Evolutionary conservation across 2,113 vertebrate genomes (phyloP).

Genomic region (Aviceda subcristata): DNA sequence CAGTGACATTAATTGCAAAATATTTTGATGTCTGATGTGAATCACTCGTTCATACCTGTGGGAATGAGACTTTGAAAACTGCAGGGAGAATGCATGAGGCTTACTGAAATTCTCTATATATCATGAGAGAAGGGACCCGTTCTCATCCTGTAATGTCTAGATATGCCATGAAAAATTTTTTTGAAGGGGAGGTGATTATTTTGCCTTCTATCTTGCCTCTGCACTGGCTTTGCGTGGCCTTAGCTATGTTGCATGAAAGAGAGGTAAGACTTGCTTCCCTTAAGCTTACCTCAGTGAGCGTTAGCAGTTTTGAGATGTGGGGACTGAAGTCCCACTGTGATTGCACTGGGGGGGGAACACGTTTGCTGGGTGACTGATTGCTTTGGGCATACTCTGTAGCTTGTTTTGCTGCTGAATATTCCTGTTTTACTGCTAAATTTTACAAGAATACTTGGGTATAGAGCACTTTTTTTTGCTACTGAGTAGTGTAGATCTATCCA

Average conservation of each 20-base stretch:
- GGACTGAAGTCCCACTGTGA: neutral
- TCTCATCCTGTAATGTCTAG: neutral
- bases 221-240: neutral
- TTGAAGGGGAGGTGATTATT: neutral
- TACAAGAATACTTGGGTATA: neutral
- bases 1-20: neutral
- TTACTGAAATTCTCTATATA: neutral
- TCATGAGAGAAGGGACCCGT: accelerated
- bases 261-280: neutral
- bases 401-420: neutral
- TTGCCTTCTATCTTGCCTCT: neutral
- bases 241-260: neutral
- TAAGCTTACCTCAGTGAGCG: neutral
- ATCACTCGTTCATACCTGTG: neutral
- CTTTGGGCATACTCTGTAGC: neutral
- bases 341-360: neutral
- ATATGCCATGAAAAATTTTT: neutral
- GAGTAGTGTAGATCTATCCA: neutral
- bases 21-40: neutral
- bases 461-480: neutral
- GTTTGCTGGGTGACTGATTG: neutral
- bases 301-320: neutral
- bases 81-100: neutral
- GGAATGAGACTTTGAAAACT: neutral
- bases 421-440: neutral